Conservation (phyloP, 2,113 vertebrate species). For the Prunella fulvescens region DNA sequence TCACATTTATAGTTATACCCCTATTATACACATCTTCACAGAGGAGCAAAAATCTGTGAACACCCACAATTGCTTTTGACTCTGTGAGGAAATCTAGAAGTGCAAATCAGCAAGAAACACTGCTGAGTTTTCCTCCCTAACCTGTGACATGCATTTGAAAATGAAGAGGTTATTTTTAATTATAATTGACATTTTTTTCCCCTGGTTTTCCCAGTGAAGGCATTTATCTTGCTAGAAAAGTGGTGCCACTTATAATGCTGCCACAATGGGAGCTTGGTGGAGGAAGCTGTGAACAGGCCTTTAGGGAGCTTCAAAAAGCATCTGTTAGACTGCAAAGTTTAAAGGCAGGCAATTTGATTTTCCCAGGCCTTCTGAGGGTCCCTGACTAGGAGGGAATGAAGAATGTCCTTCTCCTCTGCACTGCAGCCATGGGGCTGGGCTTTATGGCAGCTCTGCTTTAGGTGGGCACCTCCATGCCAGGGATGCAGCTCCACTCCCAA, state of each 20-base stretch:
- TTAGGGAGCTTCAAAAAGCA: background rate
- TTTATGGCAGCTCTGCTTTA: background rate
- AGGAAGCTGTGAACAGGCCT: background rate
- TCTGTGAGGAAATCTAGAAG: background rate
- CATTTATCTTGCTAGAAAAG: background rate
- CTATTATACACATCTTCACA: background rate
- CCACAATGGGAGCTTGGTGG: background rate
- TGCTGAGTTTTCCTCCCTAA: background rate
- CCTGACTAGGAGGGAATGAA: background rate
- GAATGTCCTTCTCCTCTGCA: background rate
- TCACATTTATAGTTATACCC: background rate
- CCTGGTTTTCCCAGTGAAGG: background rate
- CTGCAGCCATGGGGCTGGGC: fast-evolving
- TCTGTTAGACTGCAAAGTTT: background rate
- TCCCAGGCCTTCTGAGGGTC: background rate
- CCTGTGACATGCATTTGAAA: background rate
- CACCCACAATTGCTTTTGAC: background rate
- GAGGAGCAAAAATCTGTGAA: background rate
- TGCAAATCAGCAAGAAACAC: slow-evolving; percentile 7
- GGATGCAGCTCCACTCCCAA: background rate
- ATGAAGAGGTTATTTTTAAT: slow-evolving; percentile 13
- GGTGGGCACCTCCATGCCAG: background rate
- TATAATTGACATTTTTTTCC: background rate
- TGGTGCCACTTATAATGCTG: background rate
- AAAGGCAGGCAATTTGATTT: background rate